A percentile compares a stretch with the other conserved stretches of the same genome.
phyloP scores from a whole-genome alignment of 2,888 invertebrate species.

The Cetonia aurata region DNA sequence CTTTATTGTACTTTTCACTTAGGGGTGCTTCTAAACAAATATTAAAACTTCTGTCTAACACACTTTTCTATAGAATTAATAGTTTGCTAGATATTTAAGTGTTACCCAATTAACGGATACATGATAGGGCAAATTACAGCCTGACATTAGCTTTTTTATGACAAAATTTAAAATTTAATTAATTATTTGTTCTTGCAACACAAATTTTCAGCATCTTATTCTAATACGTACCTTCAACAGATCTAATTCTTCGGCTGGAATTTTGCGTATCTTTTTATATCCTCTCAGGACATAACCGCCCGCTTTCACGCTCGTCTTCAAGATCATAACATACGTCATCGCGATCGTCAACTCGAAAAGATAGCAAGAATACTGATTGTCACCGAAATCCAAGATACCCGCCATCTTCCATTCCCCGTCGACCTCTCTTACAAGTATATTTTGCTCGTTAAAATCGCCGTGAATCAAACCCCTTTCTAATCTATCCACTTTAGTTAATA shows the following conservation, averaged over 20 bases:
- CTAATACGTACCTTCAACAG: constrained; percentile 73
- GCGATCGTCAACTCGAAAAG: constrained; percentile 88
- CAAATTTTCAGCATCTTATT: too few species aligned
- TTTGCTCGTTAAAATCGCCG: constrained; percentile 93
- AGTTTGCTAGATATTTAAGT: too few species aligned
- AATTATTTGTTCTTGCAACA: too few species aligned
- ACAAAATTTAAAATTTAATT: too few species aligned
- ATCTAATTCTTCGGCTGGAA: constrained; percentile 74
- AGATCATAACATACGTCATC: constrained; percentile 84
- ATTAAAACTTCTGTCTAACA: too few species aligned
- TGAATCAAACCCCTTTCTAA: constrained; percentile 84
- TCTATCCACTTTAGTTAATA: constrained; percentile 71
- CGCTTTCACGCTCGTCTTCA: constrained; percentile 71
- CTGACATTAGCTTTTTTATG: too few species aligned
- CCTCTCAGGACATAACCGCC: constrained; percentile 84
- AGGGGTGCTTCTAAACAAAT: too few species aligned
- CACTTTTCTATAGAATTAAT: too few species aligned
- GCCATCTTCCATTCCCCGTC: constrained; percentile 69
- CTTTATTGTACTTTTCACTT: too few species aligned
- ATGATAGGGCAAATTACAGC: too few species aligned
- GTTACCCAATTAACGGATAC: too few species aligned
- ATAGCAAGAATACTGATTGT: constrained; percentile 78
- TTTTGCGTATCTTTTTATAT: constrained; percentile 73
- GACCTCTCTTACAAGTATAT: constrained; percentile 71
- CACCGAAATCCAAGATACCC: constrained; percentile 90